A percentile compares a stretch with the other conserved stretches of the same genome.
phyloP scores from a whole-genome alignment of 2,113 vertebrate species.

The Megaleporinus macrocephalus region DNA sequence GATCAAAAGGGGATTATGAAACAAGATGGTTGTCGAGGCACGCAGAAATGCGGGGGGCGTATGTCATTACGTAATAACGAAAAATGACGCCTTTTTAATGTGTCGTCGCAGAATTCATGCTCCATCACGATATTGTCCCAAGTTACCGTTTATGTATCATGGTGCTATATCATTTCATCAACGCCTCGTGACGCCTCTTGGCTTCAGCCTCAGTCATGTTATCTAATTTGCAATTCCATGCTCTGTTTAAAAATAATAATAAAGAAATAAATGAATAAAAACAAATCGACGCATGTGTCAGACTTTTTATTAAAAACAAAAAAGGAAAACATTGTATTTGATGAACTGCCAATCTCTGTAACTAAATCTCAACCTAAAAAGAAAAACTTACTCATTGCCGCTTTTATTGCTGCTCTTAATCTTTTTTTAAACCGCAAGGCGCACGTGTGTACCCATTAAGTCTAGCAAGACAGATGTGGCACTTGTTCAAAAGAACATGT shows the following conservation, averaged over 20 bases:
- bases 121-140: background rate
- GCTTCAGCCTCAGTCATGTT: background rate
- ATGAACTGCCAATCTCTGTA: slow-evolving; percentile 61
- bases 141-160: background rate
- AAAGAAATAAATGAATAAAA: slow-evolving; percentile 50
- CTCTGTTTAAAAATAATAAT: slow-evolving; percentile 26
- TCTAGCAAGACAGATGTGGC: slow-evolving; percentile 24
- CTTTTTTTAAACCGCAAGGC: slow-evolving; percentile 40
- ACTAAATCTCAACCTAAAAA: slow-evolving; percentile 44
- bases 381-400: slow-evolving; percentile 15
- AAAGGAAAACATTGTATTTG: slow-evolving; percentile 59
- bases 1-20: background rate
- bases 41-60: background rate
- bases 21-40: background rate
- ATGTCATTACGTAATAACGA: background rate
- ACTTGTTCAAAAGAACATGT: slow-evolving; percentile 21
- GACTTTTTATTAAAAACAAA: slow-evolving; percentile 80
- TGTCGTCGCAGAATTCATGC: background rate
- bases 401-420: slow-evolving; percentile 41
- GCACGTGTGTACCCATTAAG: slow-evolving; percentile 47
- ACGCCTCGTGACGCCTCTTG: slow-evolving; percentile 2
- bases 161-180: background rate
- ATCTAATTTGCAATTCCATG: background rate
- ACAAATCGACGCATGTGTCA: slow-evolving; percentile 55
- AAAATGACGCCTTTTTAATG: background rate